Evolutionary conservation across 2,797 vertebrate genomes (phyloP).

Genomic region (Scomberomorus guttatus): DNA sequence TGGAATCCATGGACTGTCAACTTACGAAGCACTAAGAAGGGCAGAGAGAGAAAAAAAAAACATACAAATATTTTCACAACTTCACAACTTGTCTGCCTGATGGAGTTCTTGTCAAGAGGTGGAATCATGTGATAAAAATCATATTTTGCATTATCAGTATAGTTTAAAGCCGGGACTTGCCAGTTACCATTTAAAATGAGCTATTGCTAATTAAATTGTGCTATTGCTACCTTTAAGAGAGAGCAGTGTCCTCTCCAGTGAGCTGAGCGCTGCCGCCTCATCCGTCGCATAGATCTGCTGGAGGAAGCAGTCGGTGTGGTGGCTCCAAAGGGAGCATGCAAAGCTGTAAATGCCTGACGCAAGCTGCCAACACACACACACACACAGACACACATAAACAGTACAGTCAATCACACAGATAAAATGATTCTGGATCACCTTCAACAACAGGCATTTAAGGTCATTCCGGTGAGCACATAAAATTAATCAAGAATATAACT

Average conservation of each 20-base stretch:
- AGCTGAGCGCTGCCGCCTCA: constrained; percentile 88
- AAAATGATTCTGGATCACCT: constrained; percentile 37
- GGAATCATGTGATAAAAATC: not conserved
- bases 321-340: constrained; percentile 96
- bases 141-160: not conserved
- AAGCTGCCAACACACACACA: constrained; percentile 87
- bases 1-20: constrained; percentile 96
- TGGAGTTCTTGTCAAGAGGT: not conserved
- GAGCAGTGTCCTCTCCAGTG: constrained; percentile 93
- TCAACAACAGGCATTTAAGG: constrained; percentile 14
- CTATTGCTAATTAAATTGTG: too few relatives aligned
- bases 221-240: constrained; percentile 96
- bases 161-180: not conserved
- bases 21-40: constrained; percentile 91
- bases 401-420: constrained; percentile 49
- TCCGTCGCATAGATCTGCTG: constrained; percentile 90
- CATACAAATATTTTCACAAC: constrained; percentile 5
- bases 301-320: constrained; percentile 96
- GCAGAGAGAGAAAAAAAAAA: not conserved
- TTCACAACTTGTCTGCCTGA: constrained; percentile 2
- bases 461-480: constrained; percentile 14
- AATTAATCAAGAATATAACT: constrained; percentile 3
- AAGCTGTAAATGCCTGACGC: constrained; percentile 96
- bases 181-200: not conserved
- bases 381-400: constrained; percentile 49